These are phyloP conservation scores for Triplophysa yarkandensis DNA, from an alignment of 2,797 vertebrate species.

Conservation along the genomic window DNA sequence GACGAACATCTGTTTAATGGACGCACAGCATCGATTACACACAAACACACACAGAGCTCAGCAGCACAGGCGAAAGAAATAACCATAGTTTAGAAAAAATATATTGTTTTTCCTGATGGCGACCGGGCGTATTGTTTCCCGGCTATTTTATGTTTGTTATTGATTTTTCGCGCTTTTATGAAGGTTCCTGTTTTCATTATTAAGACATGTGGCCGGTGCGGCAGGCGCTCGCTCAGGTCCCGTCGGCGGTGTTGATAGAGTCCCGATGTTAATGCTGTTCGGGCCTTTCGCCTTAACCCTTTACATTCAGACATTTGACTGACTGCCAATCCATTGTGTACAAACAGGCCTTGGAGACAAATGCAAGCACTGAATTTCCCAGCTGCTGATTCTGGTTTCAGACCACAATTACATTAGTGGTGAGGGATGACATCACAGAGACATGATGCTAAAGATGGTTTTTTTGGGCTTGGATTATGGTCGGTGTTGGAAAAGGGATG, in stretches of 20 bases:
- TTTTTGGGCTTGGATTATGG: neutral
- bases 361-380: constrained; percentile 16
- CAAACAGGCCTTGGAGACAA: constrained; percentile 26
- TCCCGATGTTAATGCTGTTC: constrained; percentile 28
- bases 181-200: constrained; percentile 33
- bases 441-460: constrained; percentile 15
- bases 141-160: constrained; percentile 40
- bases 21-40: constrained; percentile 30
- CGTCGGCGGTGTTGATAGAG: constrained; percentile 4
- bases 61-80: constrained; percentile 7
- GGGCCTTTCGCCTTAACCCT: constrained; percentile 8
- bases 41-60: constrained; percentile 17
- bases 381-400: constrained; percentile 10
- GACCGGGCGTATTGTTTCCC: constrained; percentile 23
- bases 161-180: constrained; percentile 29
- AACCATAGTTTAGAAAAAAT: constrained; percentile 12
- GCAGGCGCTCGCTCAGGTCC: neutral
- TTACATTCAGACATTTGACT: constrained; percentile 18
- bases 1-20: constrained; percentile 50
- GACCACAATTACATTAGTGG: constrained; percentile 42
- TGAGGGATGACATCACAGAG: constrained; percentile 6
- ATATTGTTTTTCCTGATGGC: constrained; percentile 7
- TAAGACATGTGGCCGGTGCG: constrained; percentile 17
- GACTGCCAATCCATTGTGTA: constrained; percentile 12
- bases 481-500: neutral